phyloP scores from a whole-genome alignment of 2,113 vertebrate species.

The Brachyistius frenatus region DNA sequence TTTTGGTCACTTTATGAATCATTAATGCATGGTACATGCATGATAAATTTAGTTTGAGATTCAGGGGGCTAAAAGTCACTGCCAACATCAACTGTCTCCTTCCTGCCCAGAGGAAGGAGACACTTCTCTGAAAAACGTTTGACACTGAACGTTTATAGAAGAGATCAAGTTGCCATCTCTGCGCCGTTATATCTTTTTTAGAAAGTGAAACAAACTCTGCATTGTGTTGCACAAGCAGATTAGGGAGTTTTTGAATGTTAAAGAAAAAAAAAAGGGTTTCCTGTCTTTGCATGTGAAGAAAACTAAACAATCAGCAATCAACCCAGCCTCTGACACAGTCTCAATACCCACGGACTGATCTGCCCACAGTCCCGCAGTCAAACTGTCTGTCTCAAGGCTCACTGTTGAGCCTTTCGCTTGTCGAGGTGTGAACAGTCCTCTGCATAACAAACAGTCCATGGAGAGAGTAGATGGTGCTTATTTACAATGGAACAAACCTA shows the following conservation, averaged over 20 bases:
- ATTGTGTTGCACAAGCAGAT: constrained; percentile 13
- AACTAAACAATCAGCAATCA: background rate
- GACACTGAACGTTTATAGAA: constrained; percentile 44
- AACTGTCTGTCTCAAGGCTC: constrained; percentile 58
- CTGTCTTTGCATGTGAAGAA: background rate
- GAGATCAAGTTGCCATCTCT: constrained; percentile 48
- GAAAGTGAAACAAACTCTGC: constrained; percentile 10
- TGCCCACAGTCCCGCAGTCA: constrained; percentile 37
- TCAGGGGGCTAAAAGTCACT: constrained; percentile 10
- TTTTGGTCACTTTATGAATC: background rate
- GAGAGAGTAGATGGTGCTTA: constrained; percentile 53
- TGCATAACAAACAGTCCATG: constrained; percentile 75
- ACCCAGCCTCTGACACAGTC: constrained; percentile 4
- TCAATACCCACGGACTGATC: constrained; percentile 12
- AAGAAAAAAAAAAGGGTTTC: constrained; percentile 18
- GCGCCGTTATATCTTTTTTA: constrained; percentile 15
- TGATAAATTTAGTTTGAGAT: constrained; percentile 2
- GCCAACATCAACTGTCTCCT: constrained; percentile 34
- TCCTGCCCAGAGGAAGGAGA: constrained; percentile 20
- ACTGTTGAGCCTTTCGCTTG: constrained; percentile 46
- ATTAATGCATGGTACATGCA: background rate
- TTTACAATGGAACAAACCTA: constrained; percentile 57
- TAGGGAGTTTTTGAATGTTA: constrained; percentile 10
- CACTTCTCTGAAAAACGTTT: constrained; percentile 8
- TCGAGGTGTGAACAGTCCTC: constrained; percentile 73